Conservation (phyloP, 2,113 vertebrate species). For the Eulacestoma nigropectus region DNA sequence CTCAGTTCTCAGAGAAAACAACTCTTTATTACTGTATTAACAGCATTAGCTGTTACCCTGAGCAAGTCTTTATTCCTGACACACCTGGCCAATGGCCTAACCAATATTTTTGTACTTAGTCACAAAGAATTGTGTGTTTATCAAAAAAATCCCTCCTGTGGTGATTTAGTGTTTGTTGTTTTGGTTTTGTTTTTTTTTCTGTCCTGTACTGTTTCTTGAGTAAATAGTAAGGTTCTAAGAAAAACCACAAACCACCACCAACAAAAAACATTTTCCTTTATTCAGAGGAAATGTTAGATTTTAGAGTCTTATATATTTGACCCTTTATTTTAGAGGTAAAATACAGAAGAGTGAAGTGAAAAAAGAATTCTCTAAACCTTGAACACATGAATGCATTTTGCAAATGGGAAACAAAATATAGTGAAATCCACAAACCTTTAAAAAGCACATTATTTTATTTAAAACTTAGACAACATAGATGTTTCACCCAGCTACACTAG, state of each 20-base stretch:
- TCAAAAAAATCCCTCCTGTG: neutral
- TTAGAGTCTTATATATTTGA: neutral
- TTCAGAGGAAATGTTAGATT: neutral
- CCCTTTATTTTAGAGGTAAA: neutral
- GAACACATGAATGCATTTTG: neutral
- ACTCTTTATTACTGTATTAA: neutral
- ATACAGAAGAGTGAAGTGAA: neutral
- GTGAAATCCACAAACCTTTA: neutral
- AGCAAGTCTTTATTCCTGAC: neutral
- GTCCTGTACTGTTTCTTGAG: neutral
- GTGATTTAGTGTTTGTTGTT: neutral
- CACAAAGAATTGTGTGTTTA: neutral
- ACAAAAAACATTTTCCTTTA: neutral
- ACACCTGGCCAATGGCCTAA: neutral
- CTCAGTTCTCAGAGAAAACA: neutral
- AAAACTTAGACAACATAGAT: neutral
- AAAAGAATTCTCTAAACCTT: neutral
- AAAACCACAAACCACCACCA: neutral
- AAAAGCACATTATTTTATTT: neutral
- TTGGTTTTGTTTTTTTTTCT: neutral
- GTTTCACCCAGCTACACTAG: neutral
- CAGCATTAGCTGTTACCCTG: neutral
- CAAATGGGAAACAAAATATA: neutral
- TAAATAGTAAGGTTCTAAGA: neutral
- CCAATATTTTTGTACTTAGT: neutral